phyloP scores from a whole-genome alignment of 2,888 invertebrate genomes.

The Leptopterna dolabrata region DNA sequence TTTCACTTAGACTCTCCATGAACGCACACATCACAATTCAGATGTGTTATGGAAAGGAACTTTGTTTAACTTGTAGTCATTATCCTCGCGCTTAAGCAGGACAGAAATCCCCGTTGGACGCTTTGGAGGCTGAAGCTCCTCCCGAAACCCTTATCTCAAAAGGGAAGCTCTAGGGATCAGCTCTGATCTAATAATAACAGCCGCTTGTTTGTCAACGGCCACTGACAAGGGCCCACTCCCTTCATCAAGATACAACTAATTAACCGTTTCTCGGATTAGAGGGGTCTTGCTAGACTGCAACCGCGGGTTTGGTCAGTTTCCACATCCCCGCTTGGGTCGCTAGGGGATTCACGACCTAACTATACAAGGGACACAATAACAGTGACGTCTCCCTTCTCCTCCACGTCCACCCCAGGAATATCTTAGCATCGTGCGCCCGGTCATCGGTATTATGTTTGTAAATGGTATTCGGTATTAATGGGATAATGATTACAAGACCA shows the following conservation, averaged over 20 bases:
- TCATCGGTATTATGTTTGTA: constrained; percentile 31
- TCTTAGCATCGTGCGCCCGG: constrained; percentile 1
- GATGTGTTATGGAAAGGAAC: neutral
- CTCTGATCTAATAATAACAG: constrained; percentile 52
- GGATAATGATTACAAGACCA: constrained; percentile 25
- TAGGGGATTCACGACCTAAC: constrained; percentile 43
- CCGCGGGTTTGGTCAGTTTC: constrained; percentile 3
- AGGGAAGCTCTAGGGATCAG: constrained; percentile 33
- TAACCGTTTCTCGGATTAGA: constrained; percentile 50
- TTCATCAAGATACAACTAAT: constrained; percentile 34
- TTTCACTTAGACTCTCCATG: neutral
- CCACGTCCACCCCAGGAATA: constrained; percentile 18
- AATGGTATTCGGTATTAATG: constrained; percentile 32
- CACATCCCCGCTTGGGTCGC: constrained; percentile 12
- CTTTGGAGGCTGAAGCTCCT: neutral
- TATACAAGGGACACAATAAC: constrained; percentile 24
- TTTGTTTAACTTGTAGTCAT: constrained; percentile 3
- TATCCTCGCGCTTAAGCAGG: neutral
- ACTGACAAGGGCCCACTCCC: constrained; percentile 20
- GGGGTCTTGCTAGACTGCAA: constrained; percentile 12
- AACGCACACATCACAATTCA: neutral
- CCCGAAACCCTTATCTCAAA: neutral
- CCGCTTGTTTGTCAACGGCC: constrained; percentile 43
- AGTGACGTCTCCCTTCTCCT: neutral
- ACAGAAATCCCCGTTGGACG: neutral